These are phyloP conservation scores for Geotrupes spiniger DNA, from an alignment of 2,888 invertebrate genomes.

Conservation along the genomic window DNA sequence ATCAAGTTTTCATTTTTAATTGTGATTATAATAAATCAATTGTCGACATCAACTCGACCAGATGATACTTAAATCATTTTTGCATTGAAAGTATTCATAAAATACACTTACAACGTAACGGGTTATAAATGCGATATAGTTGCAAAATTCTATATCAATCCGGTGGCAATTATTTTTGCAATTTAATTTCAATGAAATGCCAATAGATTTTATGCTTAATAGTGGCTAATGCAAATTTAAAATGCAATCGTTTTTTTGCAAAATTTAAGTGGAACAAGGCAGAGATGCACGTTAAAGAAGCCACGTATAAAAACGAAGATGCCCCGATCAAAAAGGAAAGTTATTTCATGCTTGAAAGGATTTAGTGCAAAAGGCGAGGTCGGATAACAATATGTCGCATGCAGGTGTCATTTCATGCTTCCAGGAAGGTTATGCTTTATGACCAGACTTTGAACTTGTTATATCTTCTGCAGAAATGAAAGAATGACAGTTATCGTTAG, in stretches of 20 bases:
- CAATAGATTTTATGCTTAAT: background rate
- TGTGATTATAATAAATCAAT: too few relatives aligned
- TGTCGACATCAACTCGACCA: too few relatives aligned
- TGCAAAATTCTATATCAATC: conserved; percentile 1
- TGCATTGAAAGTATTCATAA: background rate
- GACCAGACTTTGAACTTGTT: conserved; percentile 15
- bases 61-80: too few relatives aligned
- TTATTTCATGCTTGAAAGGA: conserved; percentile 25
- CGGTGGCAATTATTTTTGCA: conserved; percentile 4
- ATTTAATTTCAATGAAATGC: conserved; percentile 1
- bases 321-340: conserved; percentile 24
- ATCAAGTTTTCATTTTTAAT: too few relatives aligned
- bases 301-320: conserved; percentile 17
- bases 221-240: conserved; percentile 1
- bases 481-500: conserved; percentile 22
- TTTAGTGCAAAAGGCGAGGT: conserved; percentile 26
- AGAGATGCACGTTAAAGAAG: background rate
- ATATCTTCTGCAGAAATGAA: conserved; percentile 20
- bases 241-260: conserved; percentile 1
- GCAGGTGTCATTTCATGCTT: conserved; percentile 23
- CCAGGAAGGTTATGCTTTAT: conserved; percentile 26
- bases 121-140: conserved; percentile 11
- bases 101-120: conserved; percentile 3
- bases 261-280: background rate
- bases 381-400: conserved; percentile 23